phyloP scores from a whole-genome alignment of 2,888 invertebrate genomes.

The Scrobipalpa costella region DNA sequence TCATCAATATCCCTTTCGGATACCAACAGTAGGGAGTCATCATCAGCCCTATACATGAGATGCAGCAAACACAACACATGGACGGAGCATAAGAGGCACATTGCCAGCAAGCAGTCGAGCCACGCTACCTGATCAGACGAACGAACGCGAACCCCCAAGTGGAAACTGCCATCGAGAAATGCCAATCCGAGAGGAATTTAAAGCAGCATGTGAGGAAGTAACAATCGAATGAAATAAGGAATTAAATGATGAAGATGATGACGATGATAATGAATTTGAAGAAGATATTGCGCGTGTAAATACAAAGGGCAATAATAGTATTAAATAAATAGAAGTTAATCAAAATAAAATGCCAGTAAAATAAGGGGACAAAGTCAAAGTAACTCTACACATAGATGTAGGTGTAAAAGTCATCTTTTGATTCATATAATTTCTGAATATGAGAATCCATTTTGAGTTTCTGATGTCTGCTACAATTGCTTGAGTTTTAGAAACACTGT shows the following conservation, averaged over 20 bases:
- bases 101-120: conserved; percentile 85
- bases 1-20: conserved; percentile 65
- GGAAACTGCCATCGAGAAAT: conserved; percentile 69
- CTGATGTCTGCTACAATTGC: conserved; percentile 48
- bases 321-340: conserved; percentile 24
- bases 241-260: conserved; percentile 9
- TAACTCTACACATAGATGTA: conserved; percentile 72
- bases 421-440: conserved; percentile 71
- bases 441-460: conserved; percentile 61
- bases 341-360: conserved; percentile 69
- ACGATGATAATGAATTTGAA: conserved; percentile 17
- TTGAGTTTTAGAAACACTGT: conserved; percentile 50
- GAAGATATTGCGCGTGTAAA: background rate
- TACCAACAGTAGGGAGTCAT: conserved; percentile 51
- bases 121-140: conserved; percentile 91
- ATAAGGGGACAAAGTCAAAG: conserved; percentile 67
- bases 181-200: conserved; percentile 63
- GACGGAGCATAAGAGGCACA: conserved; percentile 84
- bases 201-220: conserved; percentile 78
- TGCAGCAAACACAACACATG: conserved; percentile 84
- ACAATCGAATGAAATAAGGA: conserved; percentile 61
- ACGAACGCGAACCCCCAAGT: conserved; percentile 80
- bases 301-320: conserved; percentile 7
- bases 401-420: conserved; percentile 73
- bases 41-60: conserved; percentile 73